Conservation (phyloP, 1,140 invertebrate species). For the Megalopta genalis region DNA sequence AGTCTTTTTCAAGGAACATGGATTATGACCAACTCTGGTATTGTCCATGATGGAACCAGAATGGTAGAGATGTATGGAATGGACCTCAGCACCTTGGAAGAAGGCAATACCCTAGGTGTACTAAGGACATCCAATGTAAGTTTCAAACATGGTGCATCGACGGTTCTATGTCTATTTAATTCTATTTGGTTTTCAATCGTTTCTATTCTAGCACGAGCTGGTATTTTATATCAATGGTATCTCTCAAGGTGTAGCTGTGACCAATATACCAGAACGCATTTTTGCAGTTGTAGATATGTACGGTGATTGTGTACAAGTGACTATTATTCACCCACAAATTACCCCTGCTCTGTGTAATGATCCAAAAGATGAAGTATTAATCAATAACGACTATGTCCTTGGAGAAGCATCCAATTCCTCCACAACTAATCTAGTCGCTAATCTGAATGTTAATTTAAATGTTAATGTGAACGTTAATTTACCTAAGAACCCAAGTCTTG, state of each 20-base stretch:
- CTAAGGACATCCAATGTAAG: constrained; percentile 88
- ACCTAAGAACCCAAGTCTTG: constrained; percentile 74
- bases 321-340: constrained; percentile 79
- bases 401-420: constrained; percentile 74
- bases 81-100: constrained; percentile 90
- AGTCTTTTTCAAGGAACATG: constrained; percentile 92
- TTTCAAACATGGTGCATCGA: constrained; percentile 21
- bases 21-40: constrained; percentile 92
- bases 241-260: constrained; percentile 92
- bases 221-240: constrained; percentile 94
- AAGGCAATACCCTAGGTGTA: constrained; percentile 92
- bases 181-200: constrained; percentile 39
- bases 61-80: constrained; percentile 91
- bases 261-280: constrained; percentile 86
- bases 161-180: background rate
- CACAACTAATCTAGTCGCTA: constrained; percentile 75
- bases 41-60: constrained; percentile 90
- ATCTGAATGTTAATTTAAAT: constrained; percentile 78
- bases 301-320: constrained; percentile 95
- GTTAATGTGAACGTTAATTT: constrained; percentile 79
- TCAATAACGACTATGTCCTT: constrained; percentile 74
- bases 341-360: constrained; percentile 45
- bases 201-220: constrained; percentile 85
- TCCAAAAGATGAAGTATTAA: constrained; percentile 70
- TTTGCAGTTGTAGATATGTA: constrained; percentile 95